Evolutionary conservation across 1,140 invertebrate genomes (phyloP).

Genomic region (Charaxes varanes): DNA sequence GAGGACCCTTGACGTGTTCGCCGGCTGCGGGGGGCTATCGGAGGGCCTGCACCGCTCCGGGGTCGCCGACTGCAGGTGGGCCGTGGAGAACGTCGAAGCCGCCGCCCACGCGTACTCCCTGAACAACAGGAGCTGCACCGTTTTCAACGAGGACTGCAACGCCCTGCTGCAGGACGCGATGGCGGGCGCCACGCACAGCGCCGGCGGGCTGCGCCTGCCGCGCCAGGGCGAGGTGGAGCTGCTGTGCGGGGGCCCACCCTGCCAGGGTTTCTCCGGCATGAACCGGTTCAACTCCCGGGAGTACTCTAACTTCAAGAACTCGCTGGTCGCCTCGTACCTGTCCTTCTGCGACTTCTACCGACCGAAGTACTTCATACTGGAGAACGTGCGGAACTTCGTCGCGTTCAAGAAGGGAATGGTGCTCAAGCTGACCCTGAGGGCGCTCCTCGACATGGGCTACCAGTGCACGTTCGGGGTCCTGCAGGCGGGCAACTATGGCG

Average conservation of each 20-base stretch:
- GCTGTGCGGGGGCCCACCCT: slow-evolving; percentile 92
- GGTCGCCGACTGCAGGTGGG: slow-evolving; percentile 83
- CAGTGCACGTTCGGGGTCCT: slow-evolving; percentile 91
- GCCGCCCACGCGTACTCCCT: slow-evolving; percentile 87
- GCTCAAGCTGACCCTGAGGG: slow-evolving; percentile 86
- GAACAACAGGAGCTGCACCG: slow-evolving; percentile 84
- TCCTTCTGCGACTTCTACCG: slow-evolving; percentile 92
- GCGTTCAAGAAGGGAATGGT: slow-evolving; percentile 87
- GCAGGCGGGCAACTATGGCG: slow-evolving; percentile 91
- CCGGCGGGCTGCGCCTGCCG: slow-evolving; percentile 79
- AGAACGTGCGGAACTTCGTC: slow-evolving; percentile 92
- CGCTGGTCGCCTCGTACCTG: slow-evolving; percentile 87
- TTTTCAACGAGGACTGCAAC: slow-evolving; percentile 91
- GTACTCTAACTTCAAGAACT: slow-evolving; percentile 93
- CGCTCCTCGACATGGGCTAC: slow-evolving; percentile 89
- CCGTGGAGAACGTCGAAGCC: slow-evolving; percentile 86
- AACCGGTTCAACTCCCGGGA: slow-evolving; percentile 92
- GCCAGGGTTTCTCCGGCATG: slow-evolving; percentile 94
- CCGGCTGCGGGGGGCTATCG: slow-evolving; percentile 88
- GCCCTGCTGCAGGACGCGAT: slow-evolving; percentile 80
- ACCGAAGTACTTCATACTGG: slow-evolving; percentile 89
- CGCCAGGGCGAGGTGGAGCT: slow-evolving; percentile 88
- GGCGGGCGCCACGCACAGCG: slow-evolving; percentile 65
- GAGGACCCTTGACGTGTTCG: slow-evolving; percentile 88
- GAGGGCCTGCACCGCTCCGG: slow-evolving; percentile 84